These are phyloP conservation scores for Pedionomus torquatus DNA, from an alignment of 2,113 vertebrate species.

Conservation along the genomic window DNA sequence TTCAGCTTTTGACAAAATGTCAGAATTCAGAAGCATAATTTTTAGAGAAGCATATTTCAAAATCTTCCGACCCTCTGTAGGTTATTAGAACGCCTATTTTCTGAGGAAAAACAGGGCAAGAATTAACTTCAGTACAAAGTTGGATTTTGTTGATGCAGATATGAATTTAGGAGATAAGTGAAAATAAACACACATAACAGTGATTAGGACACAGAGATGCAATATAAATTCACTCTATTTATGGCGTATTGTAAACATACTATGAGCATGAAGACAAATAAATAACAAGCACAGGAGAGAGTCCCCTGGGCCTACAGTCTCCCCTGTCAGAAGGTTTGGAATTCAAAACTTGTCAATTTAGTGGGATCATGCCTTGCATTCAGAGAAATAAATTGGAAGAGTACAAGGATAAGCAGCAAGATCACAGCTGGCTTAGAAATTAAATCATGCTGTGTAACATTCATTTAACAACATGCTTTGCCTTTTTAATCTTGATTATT, in stretches of 20 bases:
- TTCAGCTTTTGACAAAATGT: conserved; percentile 39
- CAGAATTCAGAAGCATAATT: conserved; percentile 11
- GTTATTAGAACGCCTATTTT: background rate
- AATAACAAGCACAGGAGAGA: background rate
- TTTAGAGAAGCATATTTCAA: background rate
- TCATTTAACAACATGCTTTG: background rate
- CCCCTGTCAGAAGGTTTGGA: background rate
- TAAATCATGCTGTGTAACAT: background rate
- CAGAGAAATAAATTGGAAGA: background rate
- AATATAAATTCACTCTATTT: background rate
- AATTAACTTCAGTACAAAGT: background rate
- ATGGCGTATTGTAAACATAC: rapidly evolving
- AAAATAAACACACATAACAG: background rate
- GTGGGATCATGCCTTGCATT: background rate
- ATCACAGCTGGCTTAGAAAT: background rate
- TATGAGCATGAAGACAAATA: background rate
- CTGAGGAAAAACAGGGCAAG: background rate
- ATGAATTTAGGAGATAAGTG: background rate
- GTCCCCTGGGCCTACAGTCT: background rate
- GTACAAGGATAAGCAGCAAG: background rate
- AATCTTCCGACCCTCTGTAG: background rate
- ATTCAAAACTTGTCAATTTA: background rate
- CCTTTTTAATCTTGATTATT: background rate
- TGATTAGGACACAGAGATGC: background rate
- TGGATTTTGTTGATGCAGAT: background rate